Percentiles rank a stretch among this genome's conserved stretches.
Evolutionary conservation across 2,888 invertebrate species (phyloP).

Genomic region (Synanthedon andrenaeformis): DNA sequence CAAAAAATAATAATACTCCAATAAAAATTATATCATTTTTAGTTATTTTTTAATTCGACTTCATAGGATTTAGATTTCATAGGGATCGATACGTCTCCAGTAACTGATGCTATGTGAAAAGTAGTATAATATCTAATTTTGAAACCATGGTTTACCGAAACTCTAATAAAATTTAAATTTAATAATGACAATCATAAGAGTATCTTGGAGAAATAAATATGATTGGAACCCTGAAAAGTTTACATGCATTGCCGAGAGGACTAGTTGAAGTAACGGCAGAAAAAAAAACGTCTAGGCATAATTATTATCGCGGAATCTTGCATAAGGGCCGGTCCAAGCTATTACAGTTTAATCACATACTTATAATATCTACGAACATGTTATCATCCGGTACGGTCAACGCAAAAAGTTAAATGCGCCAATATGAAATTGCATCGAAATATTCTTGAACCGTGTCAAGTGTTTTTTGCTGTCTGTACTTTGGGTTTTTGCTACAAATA

Average conservation of each 20-base stretch:
- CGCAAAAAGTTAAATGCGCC: neutral
- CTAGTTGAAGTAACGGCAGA: constrained; percentile 15
- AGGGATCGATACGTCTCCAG: too few species aligned
- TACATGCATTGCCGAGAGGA: neutral
- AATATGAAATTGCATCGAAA: neutral
- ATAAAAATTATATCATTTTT: too few species aligned
- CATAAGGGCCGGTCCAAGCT: constrained; percentile 8
- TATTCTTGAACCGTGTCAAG: neutral
- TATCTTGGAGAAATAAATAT: too few species aligned
- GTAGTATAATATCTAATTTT: too few species aligned
- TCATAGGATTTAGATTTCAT: too few species aligned
- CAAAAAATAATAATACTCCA: too few species aligned
- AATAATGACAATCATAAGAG: too few species aligned
- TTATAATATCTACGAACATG: constrained; percentile 7
- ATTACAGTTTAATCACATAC: constrained; percentile 11
- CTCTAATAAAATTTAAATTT: too few species aligned
- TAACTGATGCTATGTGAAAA: too few species aligned
- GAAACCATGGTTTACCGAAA: too few species aligned
- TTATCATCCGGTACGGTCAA: constrained; percentile 4
- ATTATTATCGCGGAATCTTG: constrained; percentile 8
- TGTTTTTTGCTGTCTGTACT: neutral
- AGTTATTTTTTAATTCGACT: too few species aligned
- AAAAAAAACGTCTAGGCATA: constrained; percentile 12
- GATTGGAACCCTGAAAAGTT: neutral
- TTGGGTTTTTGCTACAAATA: neutral